Evolutionary conservation across 2,888 invertebrate genomes (phyloP), one percentile per base, ranked within the genome.

Genomic region (Nemotelus nigrinus): DNA sequence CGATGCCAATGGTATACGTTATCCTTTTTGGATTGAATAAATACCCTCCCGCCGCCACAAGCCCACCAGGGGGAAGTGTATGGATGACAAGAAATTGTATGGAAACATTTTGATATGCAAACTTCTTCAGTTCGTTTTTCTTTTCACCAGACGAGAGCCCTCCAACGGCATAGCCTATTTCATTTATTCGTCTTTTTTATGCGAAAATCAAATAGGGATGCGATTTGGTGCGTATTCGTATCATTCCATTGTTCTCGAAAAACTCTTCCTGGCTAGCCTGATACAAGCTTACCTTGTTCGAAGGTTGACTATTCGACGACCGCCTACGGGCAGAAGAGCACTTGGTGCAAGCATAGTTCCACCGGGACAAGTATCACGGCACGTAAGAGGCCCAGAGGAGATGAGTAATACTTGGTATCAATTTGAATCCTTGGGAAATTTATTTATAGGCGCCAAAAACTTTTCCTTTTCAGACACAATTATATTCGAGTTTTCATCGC

Each of bases 51-150:
- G 44, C 63, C 58, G 39, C 70, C 44, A 39, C n/a, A 6, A 43
- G 43, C 43, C 63, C 5, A n/a, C n/a, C 43, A 3, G 5, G 43
- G 70, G 50, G 74, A 48, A 60, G 60, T 39, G 74, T 74, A 74
- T 74, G 74, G 63, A 72, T 60, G 72, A 72, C 58, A 74, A 25
- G 74, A 74, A 74, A 74, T 74, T 74, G 74, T 74, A 74, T 74
- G 60, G 74, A 74, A 74, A 74, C 74, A 74, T 74, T 74, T 74
- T 74, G 74, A 74, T 74, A 74, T 74, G 74, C 74, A 74, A 74
- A 74, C 74, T 74, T 74, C 63, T 44, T 60, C 74, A 60, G 63
- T 74, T 74, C 63, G 63, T 50, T 74, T 74, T 74, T 74, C 74
- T 74, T 63, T 60, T 48, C 10, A 47, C 50, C 67, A 67, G 25